Evolutionary conservation across 2,888 invertebrate genomes (phyloP).

Genomic region (Drosophila mulleri): DNA sequence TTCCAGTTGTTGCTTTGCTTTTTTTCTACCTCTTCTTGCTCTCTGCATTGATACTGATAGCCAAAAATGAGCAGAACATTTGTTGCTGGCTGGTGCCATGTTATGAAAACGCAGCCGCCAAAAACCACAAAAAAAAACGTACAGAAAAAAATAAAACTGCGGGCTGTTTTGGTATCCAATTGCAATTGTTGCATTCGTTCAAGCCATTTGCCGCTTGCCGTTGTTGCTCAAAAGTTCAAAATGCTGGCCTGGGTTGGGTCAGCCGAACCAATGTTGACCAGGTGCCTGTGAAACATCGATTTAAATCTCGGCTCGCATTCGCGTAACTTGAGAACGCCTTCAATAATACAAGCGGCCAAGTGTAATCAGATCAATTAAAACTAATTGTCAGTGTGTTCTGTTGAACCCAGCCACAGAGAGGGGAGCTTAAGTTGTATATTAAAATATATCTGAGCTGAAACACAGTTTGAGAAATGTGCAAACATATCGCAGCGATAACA

Average conservation of each 20-base stretch:
- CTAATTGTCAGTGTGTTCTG: slow-evolving; percentile 56
- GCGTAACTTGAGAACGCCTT: slow-evolving; percentile 50
- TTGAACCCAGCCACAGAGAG: background rate
- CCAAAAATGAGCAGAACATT: slow-evolving; percentile 71
- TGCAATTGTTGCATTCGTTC: slow-evolving; percentile 55
- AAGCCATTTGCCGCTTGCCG: slow-evolving; percentile 18
- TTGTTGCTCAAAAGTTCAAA: slow-evolving; percentile 59
- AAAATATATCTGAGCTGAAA: background rate
- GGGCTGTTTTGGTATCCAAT: slow-evolving; percentile 59
- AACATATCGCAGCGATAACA: background rate
- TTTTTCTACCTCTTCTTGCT: background rate
- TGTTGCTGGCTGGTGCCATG: slow-evolving; percentile 58
- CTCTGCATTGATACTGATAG: slow-evolving; percentile 65
- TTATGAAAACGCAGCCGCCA: slow-evolving; percentile 68
- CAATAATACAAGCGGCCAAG: slow-evolving; percentile 28
- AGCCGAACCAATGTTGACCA: slow-evolving; percentile 66
- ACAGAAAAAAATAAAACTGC: slow-evolving; percentile 48
- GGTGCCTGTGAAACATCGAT: slow-evolving; percentile 71
- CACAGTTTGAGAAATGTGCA: background rate
- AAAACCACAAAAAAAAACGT: slow-evolving; percentile 15
- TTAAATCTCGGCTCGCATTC: slow-evolving; percentile 54
- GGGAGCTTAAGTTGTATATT: slow-evolving; percentile 1
- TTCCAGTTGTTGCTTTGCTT: slow-evolving; percentile 65
- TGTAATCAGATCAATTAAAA: slow-evolving; percentile 75
- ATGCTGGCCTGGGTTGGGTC: slow-evolving; percentile 70